Evolutionary conservation across 2,797 vertebrate genomes (phyloP).

Genomic region (Parambassis ranga): DNA sequence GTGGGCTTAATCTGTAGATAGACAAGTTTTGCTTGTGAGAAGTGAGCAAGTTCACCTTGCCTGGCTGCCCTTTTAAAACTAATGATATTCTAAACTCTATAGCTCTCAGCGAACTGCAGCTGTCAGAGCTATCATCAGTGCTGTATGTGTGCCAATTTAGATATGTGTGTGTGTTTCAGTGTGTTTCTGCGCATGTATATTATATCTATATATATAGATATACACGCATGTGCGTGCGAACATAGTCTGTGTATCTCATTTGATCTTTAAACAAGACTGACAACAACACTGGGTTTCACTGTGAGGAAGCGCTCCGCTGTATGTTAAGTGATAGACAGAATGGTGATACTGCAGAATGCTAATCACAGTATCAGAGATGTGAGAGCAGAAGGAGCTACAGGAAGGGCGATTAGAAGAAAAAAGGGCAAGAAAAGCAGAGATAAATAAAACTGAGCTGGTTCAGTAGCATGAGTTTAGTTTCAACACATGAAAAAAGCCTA

Average conservation of each 20-base stretch:
- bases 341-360: constrained; percentile 62
- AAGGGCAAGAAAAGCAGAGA: background rate
- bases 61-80: constrained; percentile 46
- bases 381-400: constrained; percentile 3
- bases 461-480: background rate
- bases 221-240: background rate
- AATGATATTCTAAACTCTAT: constrained; percentile 54
- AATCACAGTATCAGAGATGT: constrained; percentile 50
- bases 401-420: constrained; percentile 3
- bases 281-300: constrained; percentile 41
- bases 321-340: constrained; percentile 53
- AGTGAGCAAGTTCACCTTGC: constrained; percentile 57
- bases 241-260: constrained; percentile 20
- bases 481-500: constrained; percentile 1
- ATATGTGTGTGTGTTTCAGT: background rate
- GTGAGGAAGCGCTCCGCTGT: constrained; percentile 19
- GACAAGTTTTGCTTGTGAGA: constrained; percentile 22
- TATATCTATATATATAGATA: constrained; percentile 5
- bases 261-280: constrained; percentile 51
- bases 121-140: constrained; percentile 38
- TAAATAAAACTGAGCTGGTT: background rate
- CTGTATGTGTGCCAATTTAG: background rate
- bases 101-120: constrained; percentile 36
- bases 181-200: constrained; percentile 1
- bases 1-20: constrained; percentile 36